Evolutionary conservation across 2,888 invertebrate genomes (phyloP).

Genomic region (Escarpia spicata): DNA sequence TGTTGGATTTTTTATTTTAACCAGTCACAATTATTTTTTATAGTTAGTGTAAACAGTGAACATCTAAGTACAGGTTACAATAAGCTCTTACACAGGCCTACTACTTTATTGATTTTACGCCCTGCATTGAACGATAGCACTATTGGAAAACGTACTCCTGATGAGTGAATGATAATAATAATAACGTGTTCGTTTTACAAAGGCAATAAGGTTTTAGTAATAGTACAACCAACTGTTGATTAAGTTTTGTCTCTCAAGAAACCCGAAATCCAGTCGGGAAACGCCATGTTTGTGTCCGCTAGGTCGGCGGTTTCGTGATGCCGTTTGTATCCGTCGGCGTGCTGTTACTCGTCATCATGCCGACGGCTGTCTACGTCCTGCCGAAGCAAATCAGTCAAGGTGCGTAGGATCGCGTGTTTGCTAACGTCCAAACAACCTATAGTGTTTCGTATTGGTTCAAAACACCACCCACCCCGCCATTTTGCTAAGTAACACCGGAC

Average conservation of each 20-base stretch:
- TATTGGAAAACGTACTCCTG: too few species aligned
- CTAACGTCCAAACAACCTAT: too few species aligned
- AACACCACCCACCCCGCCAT: too few species aligned
- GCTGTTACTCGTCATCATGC: constrained; percentile 70
- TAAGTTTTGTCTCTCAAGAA: too few species aligned
- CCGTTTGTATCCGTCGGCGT: constrained; percentile 81
- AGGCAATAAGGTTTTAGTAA: not conserved
- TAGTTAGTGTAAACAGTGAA: not conserved
- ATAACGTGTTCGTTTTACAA: not conserved
- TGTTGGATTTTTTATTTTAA: too few species aligned
- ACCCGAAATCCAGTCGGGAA: too few species aligned
- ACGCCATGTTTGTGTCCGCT: not conserved
- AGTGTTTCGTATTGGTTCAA: too few species aligned
- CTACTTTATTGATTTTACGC: too few species aligned
- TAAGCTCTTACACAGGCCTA: too few species aligned
- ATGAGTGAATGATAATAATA: not conserved
- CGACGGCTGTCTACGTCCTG: constrained; percentile 31
- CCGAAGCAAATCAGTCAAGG: constrained; percentile 7
- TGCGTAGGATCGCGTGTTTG: not conserved
- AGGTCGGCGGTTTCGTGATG: constrained; percentile 82
- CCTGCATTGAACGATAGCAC: too few species aligned
- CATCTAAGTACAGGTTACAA: not conserved
- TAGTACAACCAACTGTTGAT: not conserved
- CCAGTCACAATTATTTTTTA: too few species aligned
- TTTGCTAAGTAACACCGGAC: too few species aligned